Evolutionary conservation across 2,888 invertebrate species (phyloP).

Genomic region (Toxonevra muliebris): DNA sequence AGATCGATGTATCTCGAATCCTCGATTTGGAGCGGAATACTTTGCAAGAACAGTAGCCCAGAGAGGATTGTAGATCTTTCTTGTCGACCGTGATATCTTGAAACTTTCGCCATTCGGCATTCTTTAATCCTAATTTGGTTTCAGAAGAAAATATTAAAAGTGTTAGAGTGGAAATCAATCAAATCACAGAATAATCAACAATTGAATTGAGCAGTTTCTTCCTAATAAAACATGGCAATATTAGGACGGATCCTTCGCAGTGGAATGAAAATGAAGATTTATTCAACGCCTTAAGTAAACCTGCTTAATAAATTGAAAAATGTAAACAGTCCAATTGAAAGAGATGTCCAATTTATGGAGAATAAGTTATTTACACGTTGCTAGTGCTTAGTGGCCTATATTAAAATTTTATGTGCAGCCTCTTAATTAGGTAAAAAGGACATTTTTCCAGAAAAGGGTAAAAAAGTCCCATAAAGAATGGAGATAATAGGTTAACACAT

Average conservation of each 20-base stretch:
- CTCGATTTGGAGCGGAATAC: constrained; percentile 4
- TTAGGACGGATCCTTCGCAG: constrained; percentile 29
- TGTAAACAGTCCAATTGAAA: too few species aligned
- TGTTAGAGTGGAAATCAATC: constrained; percentile 24
- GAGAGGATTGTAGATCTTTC: constrained; percentile 12
- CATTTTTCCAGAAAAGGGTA: too few species aligned
- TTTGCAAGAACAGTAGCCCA: constrained; percentile 11
- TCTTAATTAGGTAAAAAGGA: too few species aligned
- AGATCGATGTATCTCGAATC: neutral
- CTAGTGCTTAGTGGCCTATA: too few species aligned
- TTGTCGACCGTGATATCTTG: neutral
- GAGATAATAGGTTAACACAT: too few species aligned
- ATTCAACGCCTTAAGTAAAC: too few species aligned
- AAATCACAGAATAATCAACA: constrained; percentile 25
- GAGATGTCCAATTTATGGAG: too few species aligned
- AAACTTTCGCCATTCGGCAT: neutral
- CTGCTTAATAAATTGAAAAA: too few species aligned
- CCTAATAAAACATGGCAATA: constrained; percentile 14
- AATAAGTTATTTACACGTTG: too few species aligned
- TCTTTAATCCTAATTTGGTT: constrained; percentile 27
- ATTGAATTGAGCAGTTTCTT: constrained; percentile 24
- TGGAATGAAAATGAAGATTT: too few species aligned
- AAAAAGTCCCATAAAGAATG: too few species aligned
- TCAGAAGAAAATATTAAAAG: constrained; percentile 25
- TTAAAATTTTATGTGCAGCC: too few species aligned